These are phyloP conservation scores for Carcharodon carcharias DNA, from an alignment of 2,797 vertebrate genomes.

Conservation along the genomic window DNA sequence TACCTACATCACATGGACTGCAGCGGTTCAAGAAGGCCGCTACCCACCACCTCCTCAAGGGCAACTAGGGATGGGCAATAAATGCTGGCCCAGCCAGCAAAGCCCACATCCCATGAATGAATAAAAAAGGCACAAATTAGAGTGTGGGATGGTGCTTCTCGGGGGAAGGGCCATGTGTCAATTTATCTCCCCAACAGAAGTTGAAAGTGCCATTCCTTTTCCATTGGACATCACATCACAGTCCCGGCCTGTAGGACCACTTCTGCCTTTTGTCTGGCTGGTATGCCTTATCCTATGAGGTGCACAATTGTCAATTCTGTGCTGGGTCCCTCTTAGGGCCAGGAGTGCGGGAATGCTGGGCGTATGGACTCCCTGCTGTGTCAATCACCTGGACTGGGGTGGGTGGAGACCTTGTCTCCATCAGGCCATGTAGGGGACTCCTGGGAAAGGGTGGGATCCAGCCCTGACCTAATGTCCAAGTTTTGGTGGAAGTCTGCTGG, in stretches of 20 bases:
- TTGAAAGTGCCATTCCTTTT: not conserved
- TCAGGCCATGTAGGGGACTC: not conserved
- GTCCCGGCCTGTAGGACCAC: not conserved
- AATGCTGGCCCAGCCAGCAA: no score
- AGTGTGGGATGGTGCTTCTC: not conserved
- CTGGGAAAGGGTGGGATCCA: not conserved
- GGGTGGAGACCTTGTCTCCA: not conserved
- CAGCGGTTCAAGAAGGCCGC: no score
- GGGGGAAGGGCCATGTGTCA: not conserved
- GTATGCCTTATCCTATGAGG: not conserved
- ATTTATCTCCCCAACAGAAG: not conserved
- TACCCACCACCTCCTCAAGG: no score
- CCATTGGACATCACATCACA: not conserved
- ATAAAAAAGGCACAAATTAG: not conserved
- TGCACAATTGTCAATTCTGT: not conserved
- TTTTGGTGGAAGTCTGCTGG: not conserved
- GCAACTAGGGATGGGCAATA: no score
- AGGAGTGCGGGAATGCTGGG: not conserved
- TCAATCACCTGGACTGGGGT: not conserved
- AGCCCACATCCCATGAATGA: no score
- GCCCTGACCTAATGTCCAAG: not conserved
- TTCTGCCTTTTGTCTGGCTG: not conserved
- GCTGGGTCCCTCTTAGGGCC: not conserved
- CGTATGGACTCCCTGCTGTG: not conserved
- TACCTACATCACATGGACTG: no score